A percentile compares a stretch with the other conserved stretches of the same genome.
phyloP scores from a whole-genome alignment of 92 coral and sea anemone species.

The Palythoa heliodiscus region DNA sequence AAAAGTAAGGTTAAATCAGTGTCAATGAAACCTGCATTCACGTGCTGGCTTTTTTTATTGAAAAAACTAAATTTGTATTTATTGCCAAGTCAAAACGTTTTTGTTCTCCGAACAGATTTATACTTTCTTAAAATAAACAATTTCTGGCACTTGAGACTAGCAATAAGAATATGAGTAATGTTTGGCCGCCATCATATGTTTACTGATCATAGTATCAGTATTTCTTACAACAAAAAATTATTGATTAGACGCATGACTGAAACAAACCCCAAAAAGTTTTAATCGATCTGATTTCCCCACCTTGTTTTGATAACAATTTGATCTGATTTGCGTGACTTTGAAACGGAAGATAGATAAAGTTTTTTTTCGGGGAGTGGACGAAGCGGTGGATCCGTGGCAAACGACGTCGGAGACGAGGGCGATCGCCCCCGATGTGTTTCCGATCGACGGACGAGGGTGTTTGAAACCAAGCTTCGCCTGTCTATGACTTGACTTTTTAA shows the following conservation, averaged over 20 bases:
- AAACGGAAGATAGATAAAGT: neutral
- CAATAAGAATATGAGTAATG: no score
- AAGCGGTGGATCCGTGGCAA: neutral
- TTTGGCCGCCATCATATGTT: no score
- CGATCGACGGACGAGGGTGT: slow-evolving; percentile 24
- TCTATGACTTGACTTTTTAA: neutral
- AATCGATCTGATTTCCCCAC: neutral
- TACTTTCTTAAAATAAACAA: no score
- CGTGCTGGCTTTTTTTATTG: no score
- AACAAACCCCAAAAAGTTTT: neutral
- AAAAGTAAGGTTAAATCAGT: no score
- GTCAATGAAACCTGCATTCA: no score
- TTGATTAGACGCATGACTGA: neutral
- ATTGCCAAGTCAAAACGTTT: no score
- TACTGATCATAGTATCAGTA: no score
- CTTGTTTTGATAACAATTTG: neutral
- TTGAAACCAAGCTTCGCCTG: neutral
- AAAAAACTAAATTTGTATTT: no score
- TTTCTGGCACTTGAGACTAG: no score
- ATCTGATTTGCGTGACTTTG: slow-evolving; percentile 5
- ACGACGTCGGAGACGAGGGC: neutral
- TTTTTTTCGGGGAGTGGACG: slow-evolving; percentile 28
- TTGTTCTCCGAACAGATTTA: no score
- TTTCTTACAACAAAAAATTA: neutral
- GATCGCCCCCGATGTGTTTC: slow-evolving; percentile 17